Base-by-base conservation (phyloP, 2,113 vertebrate species). In the Trochalopteron elliotii region DNA sequence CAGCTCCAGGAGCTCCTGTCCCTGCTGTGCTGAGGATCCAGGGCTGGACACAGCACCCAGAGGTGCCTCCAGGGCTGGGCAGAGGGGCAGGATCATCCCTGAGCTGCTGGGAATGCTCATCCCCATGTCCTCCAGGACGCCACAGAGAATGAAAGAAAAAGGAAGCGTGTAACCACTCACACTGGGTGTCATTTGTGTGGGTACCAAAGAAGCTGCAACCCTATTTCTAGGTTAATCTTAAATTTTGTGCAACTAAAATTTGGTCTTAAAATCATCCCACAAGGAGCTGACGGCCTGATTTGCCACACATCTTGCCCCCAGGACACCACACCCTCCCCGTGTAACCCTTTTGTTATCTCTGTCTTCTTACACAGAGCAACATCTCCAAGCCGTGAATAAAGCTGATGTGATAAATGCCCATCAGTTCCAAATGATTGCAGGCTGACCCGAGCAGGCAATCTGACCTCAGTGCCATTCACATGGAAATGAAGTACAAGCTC, bases 71-170 rank as follows among this genome's bases (percentile, higher is more conserved):
- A 30, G 33, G 47, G 23, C 59, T 74, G 82, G 69, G 0, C 59
- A 63, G 10, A 28, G 60, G 74, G 74, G 42, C 85, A 45, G 42
- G 11, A 5, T 31, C 59, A 6, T 4, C 50, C 60, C 77, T 59
- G 52, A 1, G 19, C 87, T 25, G 69, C 69, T 67, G 87, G 44
- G 2, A 74, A 18, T 8, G 39, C 33, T 17, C 37, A 20, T 24
- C 52, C 45, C 4, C 0, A 1, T 33, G 37, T 0, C 0, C 14
- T 10, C 27, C 39, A 22, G 24, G 39, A 4, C 30, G 30, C 1
- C 53, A 75, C 5, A 60, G 16, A 20, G 0, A 39, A 22, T 25
- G 49, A 55, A 63, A 59, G 49, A 68, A 18, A 39, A 60, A 64
- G 25, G 11, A 77, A 45, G 74, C 0, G 0, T 11, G 7, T 8